Base-by-base conservation (phyloP, 2,888 invertebrate genomes). In the Caenorhabditis parvicauda region DNA sequence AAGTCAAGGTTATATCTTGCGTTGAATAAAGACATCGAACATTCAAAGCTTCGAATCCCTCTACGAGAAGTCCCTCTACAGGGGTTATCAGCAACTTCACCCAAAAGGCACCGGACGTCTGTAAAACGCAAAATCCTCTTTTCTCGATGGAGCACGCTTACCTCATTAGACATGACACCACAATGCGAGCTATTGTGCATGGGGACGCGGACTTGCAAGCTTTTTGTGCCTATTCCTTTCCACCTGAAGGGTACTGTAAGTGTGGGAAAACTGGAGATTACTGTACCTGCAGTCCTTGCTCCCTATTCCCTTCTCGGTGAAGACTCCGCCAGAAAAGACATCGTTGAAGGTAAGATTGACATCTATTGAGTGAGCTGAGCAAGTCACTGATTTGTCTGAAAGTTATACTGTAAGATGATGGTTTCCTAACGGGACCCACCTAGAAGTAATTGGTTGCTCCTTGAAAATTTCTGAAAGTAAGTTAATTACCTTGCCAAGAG, bases 1-100 rank as follows among this genome's bases (percentile, higher is more conserved):
- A 59, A 17, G 74, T 74, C n/a, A 76, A 59, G n/a, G 74, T 74
- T 29, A 76, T 72, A 42, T 75, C 73, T 42, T 69, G 68, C 37
- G 74, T 72, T 35, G 59, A 63, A 51, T 76, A 76, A n/a, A 74
- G 51, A 55, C 76, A 76, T 54, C 68, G 59, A 21, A 68, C 70
- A 54, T 64, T 65, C 38, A 75, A 60, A 7, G 68, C 70, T 42
- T 60, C 55, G 64, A 75, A 73, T 41, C 75, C 75, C 38, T 75
- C 72, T 29, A 75, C 74, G 43, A 75, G 65, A n/a, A 75, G 55
- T 9, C 71, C 71, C 35, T 69, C 65, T n/a, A 74, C 69, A 7
- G 75, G 75, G 39, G 66, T 69, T 1, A 75, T 60, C n/a, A 74
- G 62, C 37, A 75, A 49, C 37, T 69, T 72, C 32, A 72, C 70